Evolutionary conservation across 2,113 vertebrate genomes (phyloP).

Genomic region (Lota lota): DNA sequence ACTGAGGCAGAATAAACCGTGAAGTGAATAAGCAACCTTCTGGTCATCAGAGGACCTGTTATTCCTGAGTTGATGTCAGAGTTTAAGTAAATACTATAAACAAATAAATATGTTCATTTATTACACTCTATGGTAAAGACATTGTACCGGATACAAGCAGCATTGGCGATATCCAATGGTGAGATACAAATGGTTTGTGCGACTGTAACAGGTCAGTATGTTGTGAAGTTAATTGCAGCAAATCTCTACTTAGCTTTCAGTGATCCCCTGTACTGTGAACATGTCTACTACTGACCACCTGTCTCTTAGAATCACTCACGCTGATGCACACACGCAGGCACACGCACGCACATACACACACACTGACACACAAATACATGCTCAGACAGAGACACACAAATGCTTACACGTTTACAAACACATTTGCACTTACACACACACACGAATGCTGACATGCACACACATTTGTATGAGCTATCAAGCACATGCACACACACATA

Average conservation of each 20-base stretch:
- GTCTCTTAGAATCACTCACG: background rate
- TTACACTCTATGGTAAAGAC: conserved; percentile 41
- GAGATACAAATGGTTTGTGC: conserved; percentile 12
- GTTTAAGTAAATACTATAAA: conserved; percentile 31
- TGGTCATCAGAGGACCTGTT: no score
- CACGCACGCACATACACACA: background rate
- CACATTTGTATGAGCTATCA: background rate
- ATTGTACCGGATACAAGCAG: conserved; percentile 34
- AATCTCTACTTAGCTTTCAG: background rate
- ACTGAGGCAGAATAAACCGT: no score
- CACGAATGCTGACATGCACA: background rate
- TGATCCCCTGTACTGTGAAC: background rate
- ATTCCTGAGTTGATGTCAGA: no score
- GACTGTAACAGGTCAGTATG: background rate
- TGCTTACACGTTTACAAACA: background rate
- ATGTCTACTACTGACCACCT: background rate
- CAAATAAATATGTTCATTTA: conserved; percentile 66
- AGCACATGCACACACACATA: no score
- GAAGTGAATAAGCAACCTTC: no score
- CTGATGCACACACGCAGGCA: background rate
- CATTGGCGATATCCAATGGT: conserved; percentile 21
- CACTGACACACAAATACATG: background rate
- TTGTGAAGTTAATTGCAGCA: background rate
- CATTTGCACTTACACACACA: background rate
- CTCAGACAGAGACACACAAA: conserved; percentile 13